A percentile compares a stretch with the other conserved stretches of the same genome.
These are phyloP conservation scores for Atlantisia rogersi DNA, from an alignment of 2,113 vertebrate species.

Conservation along the genomic window DNA sequence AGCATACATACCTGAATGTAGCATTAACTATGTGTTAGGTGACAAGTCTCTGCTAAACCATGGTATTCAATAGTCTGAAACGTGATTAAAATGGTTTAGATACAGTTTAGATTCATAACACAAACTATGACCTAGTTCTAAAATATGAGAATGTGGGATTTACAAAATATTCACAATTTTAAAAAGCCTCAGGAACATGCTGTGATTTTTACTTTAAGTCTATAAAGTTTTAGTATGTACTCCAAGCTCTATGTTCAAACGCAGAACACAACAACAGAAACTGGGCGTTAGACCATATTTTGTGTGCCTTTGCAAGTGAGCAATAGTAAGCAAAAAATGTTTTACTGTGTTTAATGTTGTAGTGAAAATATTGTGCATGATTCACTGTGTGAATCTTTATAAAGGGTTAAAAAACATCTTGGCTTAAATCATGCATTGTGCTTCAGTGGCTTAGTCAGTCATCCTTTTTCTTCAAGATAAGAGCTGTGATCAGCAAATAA, in stretches of 20 bases:
- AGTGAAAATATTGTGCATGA: not conserved
- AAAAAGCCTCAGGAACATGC: not conserved
- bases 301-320: not conserved
- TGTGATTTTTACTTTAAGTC: not conserved
- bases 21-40: not conserved
- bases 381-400: not conserved
- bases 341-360: not conserved
- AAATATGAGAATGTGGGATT: not conserved
- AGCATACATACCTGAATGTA: not conserved
- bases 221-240: not conserved
- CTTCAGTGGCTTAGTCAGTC: not conserved
- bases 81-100: not conserved
- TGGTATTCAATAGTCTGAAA: not conserved
- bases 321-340: not conserved
- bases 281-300: not conserved
- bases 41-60: not conserved
- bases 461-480: not conserved
- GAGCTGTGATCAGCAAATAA: not conserved
- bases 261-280: not conserved
- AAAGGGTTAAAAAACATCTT: not conserved
- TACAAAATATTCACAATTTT: not conserved
- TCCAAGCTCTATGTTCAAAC: not conserved
- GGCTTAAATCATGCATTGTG: not conserved
- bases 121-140: not conserved
- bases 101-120: not conserved